phyloP scores from a whole-genome alignment of 35 echinoderm and acorn worm species.

The Holothuria glaberrima region DNA sequence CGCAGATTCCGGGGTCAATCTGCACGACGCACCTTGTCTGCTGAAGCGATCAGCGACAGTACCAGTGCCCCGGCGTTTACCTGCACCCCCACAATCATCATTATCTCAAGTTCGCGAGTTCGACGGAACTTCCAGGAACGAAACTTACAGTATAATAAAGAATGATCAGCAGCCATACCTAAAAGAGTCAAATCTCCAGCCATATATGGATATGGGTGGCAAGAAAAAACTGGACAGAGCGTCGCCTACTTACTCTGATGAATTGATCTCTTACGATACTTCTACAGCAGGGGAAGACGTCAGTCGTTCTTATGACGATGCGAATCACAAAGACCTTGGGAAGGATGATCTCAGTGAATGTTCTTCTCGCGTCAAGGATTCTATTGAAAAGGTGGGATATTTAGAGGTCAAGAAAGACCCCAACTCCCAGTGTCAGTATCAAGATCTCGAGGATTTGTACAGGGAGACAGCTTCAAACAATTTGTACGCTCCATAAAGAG shows the following conservation, averaged over 20 bases:
- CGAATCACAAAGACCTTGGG: too few relatives aligned
- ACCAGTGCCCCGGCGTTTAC: not conserved
- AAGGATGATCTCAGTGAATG: too few relatives aligned
- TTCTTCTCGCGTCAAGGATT: not conserved
- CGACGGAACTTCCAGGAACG: slow-evolving; percentile 8
- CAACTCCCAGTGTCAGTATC: not conserved
- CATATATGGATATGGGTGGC: slow-evolving; percentile 49
- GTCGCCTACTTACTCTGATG: not conserved
- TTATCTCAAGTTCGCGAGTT: not conserved
- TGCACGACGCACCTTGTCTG: not conserved
- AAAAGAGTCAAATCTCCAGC: slow-evolving; percentile 8
- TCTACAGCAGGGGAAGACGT: too few relatives aligned
- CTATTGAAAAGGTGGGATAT: not conserved
- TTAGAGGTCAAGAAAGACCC: slow-evolving; percentile 18
- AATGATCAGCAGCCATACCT: not conserved
- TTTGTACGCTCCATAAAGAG: not conserved
- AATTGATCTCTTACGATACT: not conserved
- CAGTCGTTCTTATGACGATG: too few relatives aligned
- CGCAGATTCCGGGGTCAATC: not conserved
- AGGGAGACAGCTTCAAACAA: slow-evolving; percentile 39
- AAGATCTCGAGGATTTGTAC: slow-evolving; percentile 48
- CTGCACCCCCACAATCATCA: not conserved
- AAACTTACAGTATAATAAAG: slow-evolving; percentile 42
- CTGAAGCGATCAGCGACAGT: slow-evolving; percentile 21
- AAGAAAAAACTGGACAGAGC: not conserved